phyloP scores from a whole-genome alignment of 2,888 invertebrate genomes.

The Trisateles emortualis region DNA sequence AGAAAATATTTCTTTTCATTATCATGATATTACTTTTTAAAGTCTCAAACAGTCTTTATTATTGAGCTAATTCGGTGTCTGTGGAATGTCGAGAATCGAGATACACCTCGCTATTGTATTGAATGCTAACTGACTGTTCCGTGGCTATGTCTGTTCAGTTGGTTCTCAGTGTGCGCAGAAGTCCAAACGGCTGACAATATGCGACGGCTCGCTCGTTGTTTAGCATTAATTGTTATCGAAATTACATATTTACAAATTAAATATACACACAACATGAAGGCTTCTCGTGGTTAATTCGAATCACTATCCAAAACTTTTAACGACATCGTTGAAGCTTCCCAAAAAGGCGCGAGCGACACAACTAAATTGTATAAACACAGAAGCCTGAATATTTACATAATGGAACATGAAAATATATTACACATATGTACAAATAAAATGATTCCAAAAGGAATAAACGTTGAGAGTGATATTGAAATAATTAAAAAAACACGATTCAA shows the following conservation, averaged over 20 bases:
- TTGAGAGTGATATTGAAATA: conserved; percentile 43
- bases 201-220: conserved; percentile 78
- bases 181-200: conserved; percentile 75
- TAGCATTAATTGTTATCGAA: conserved; percentile 78
- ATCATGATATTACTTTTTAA: conserved; percentile 74
- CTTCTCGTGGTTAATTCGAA: conserved; percentile 73
- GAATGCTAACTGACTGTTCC: conserved; percentile 36
- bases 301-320: conserved; percentile 62
- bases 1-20: conserved; percentile 80
- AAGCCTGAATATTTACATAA: conserved; percentile 55
- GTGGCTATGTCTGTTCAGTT: conserved; percentile 25
- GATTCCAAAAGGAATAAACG: conserved; percentile 53
- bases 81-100: conserved; percentile 78
- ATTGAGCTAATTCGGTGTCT: conserved; percentile 82
- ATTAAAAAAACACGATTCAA: conserved; percentile 32
- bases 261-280: conserved; percentile 76
- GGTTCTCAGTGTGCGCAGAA: conserved; percentile 77
- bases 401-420: conserved; percentile 59
- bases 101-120: conserved; percentile 52
- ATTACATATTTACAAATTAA: conserved; percentile 82
- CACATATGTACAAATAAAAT: conserved; percentile 76
- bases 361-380: conserved; percentile 38
- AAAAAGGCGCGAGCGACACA: conserved; percentile 18
- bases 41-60: conserved; percentile 83
- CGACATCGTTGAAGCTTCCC: conserved; percentile 67